Percentiles rank a stretch among this genome's conserved stretches.
phyloP scores from a whole-genome alignment of 2,888 invertebrate genomes.

The Melanophora roralis region DNA sequence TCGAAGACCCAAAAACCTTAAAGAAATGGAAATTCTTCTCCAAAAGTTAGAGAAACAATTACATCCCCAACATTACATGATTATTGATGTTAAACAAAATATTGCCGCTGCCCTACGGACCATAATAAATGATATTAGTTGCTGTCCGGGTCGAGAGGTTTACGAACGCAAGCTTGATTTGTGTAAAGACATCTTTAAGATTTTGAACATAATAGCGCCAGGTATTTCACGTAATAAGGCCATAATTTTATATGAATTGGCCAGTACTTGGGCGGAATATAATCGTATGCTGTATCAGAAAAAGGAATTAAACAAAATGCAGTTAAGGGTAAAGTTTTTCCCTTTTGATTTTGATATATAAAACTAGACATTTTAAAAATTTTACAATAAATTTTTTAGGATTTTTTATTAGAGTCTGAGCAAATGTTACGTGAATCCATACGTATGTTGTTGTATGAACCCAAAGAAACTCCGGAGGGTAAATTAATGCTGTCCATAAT shows the following conservation, averaged over 20 bases:
- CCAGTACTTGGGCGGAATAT: slow-evolving; percentile 82
- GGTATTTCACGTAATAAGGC: slow-evolving; percentile 78
- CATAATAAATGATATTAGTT: slow-evolving; percentile 77
- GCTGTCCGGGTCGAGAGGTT: slow-evolving; percentile 79
- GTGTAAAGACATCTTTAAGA: slow-evolving; percentile 82
- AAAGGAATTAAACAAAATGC: slow-evolving; percentile 65
- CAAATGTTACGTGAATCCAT: slow-evolving; percentile 81
- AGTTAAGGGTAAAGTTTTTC: slow-evolving; percentile 76
- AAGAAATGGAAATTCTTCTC: slow-evolving; percentile 78
- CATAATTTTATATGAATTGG: slow-evolving; percentile 86
- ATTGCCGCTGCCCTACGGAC: slow-evolving; percentile 80
- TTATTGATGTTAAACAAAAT: slow-evolving; percentile 84
- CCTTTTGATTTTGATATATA: too few species aligned
- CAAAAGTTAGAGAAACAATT: slow-evolving; percentile 80
- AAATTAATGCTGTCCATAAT: slow-evolving; percentile 82
- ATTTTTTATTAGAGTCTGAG: slow-evolving; percentile 80
- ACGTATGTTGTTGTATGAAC: slow-evolving; percentile 84
- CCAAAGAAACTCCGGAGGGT: slow-evolving; percentile 85
- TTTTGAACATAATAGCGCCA: slow-evolving; percentile 83
- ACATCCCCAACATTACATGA: slow-evolving; percentile 83
- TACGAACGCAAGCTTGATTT: slow-evolving; percentile 82
- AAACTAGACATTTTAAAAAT: too few species aligned
- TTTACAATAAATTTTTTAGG: slow-evolving; percentile 71
- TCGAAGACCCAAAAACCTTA: slow-evolving; percentile 73
- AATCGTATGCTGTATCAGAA: slow-evolving; percentile 70